phyloP scores from a whole-genome alignment of 2,113 vertebrate species.

The Sapajus apella region DNA sequence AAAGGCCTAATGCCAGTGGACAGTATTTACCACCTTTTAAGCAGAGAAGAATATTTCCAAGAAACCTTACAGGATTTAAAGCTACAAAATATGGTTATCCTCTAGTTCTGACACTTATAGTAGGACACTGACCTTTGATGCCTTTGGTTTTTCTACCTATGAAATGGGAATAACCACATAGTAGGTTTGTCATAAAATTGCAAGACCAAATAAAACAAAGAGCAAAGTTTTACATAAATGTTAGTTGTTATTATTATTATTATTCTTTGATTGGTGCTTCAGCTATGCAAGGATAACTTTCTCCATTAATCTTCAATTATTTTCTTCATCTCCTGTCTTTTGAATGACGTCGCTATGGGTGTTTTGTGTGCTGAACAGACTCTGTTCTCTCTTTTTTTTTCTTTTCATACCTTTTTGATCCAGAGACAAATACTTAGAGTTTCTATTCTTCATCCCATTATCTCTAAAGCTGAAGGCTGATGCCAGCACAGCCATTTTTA shows the following conservation, averaged over 20 bases:
- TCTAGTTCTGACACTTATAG: background rate
- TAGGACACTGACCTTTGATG: background rate
- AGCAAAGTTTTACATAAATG: background rate
- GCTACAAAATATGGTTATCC: background rate
- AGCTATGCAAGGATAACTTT: background rate
- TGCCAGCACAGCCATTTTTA: slow-evolving; percentile 40
- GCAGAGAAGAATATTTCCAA: background rate
- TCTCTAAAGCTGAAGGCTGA: slow-evolving; percentile 3
- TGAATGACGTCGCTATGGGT: background rate
- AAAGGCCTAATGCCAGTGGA: background rate
- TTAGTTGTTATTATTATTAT: background rate
- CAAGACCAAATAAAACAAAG: background rate
- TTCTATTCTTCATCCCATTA: background rate
- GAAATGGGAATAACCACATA: background rate
- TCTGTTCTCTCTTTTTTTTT: background rate
- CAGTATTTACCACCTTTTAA: background rate
- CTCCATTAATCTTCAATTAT: background rate
- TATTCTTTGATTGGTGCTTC: background rate
- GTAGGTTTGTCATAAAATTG: background rate
- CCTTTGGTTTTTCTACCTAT: background rate
- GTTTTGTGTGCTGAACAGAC: background rate
- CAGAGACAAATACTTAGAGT: background rate
- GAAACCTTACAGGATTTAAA: background rate
- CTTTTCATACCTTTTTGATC: background rate
- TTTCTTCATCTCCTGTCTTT: background rate